Evolutionary conservation across 1,140 invertebrate species (phyloP).

Genomic region (Pectinophora gossypiella): DNA sequence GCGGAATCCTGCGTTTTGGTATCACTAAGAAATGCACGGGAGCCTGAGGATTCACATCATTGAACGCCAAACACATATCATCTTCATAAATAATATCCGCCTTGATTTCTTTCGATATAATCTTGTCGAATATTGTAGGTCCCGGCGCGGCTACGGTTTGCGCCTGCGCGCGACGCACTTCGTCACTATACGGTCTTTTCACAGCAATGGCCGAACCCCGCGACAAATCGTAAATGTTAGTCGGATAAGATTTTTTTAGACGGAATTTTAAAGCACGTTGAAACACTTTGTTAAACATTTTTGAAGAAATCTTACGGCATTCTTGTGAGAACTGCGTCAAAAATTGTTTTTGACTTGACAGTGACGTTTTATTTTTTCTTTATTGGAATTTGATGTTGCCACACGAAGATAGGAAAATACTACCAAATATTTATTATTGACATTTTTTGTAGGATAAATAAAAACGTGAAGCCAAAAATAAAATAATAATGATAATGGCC

Average conservation of each 20-base stretch:
- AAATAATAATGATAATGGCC: too few relatives aligned
- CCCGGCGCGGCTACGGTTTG: constrained; percentile 40
- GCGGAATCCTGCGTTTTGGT: constrained; percentile 82
- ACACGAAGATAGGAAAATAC: neutral
- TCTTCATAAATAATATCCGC: constrained; percentile 90
- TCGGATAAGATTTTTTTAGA: constrained; percentile 59
- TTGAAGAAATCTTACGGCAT: constrained; percentile 10
- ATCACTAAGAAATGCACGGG: constrained; percentile 91
- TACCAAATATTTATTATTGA: neutral
- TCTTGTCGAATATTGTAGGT: constrained; percentile 87
- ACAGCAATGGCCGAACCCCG: constrained; percentile 53
- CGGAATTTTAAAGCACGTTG: constrained; percentile 63
- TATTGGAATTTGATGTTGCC: neutral
- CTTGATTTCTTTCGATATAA: constrained; percentile 85
- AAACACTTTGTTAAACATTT: constrained; percentile 68
- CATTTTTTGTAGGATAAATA: neutral
- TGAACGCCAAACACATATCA: constrained; percentile 86
- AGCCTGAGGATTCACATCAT: constrained; percentile 86
- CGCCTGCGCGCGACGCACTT: constrained; percentile 56
- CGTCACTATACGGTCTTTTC: constrained; percentile 56
- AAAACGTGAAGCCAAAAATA: too few relatives aligned
- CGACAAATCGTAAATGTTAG: constrained; percentile 64
- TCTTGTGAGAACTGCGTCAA: neutral
- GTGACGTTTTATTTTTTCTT: neutral
- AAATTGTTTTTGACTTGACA: neutral